A percentile compares a stretch with the other conserved stretches of the same genome.
phyloP scores from a whole-genome alignment of 2,888 invertebrate genomes.

The Girardia tigrina region DNA sequence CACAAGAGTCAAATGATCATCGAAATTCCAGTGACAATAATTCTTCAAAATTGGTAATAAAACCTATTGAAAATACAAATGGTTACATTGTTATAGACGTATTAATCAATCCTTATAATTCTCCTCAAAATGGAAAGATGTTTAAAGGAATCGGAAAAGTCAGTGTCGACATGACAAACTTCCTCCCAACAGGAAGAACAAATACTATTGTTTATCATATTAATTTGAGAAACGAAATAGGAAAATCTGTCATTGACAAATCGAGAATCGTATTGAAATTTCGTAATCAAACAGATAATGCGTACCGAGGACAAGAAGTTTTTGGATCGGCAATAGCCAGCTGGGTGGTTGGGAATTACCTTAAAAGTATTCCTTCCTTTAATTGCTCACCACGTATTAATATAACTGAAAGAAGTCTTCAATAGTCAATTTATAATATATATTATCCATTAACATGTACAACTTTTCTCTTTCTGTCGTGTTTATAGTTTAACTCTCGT shows the following conservation, averaged over 20 bases:
- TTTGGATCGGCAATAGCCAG: background rate
- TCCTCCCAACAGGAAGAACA: background rate
- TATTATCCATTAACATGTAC: no score
- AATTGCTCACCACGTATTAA: no score
- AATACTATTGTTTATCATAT: background rate
- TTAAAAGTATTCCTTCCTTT: background rate
- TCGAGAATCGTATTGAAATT: background rate
- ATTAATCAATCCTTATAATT: background rate
- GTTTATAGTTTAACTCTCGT: no score
- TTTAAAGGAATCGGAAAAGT: background rate
- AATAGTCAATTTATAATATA: no score
- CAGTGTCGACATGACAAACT: background rate
- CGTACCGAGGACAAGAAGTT: background rate
- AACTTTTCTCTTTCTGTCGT: no score
- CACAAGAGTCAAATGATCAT: background rate
- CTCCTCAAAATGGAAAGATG: background rate
- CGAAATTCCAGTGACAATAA: background rate
- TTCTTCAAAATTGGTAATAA: background rate
- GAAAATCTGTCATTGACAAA: background rate
- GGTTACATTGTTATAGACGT: background rate
- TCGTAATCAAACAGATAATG: background rate
- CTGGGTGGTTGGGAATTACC: background rate
- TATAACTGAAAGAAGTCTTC: no score
- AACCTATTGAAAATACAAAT: background rate
- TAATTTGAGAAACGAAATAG: background rate